Evolutionary conservation across 2,888 invertebrate species (phyloP).

Genomic region (Drosophila ustulata): DNA sequence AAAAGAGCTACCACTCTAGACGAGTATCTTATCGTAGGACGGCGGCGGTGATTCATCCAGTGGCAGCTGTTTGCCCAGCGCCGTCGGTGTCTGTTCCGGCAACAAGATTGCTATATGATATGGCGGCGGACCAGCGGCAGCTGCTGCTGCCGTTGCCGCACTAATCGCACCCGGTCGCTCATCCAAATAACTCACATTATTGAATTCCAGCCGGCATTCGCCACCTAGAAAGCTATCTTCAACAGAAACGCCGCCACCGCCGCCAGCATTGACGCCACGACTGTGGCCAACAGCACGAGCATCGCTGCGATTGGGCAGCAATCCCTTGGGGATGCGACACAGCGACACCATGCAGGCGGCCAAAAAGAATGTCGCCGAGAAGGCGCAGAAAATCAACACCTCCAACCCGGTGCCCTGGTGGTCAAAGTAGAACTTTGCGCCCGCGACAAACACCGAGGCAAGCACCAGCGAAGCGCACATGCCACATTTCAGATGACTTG

Average conservation of each 20-base stretch:
- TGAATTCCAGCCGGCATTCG: constrained; percentile 60
- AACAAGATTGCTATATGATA: constrained; percentile 93
- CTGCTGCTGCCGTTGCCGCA: constrained; percentile 63
- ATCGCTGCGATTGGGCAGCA: constrained; percentile 69
- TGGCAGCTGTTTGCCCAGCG: constrained; percentile 67
- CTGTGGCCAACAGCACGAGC: constrained; percentile 65
- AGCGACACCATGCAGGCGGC: constrained; percentile 88
- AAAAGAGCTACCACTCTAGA: constrained; percentile 85
- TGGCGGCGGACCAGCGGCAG: constrained; percentile 88
- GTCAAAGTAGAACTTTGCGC: constrained; percentile 90
- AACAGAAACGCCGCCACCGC: neutral
- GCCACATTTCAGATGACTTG: constrained; percentile 88
- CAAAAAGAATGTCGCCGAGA: constrained; percentile 88
- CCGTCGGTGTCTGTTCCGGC: constrained; percentile 85
- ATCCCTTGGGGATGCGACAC: constrained; percentile 86
- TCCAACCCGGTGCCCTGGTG: constrained; percentile 87
- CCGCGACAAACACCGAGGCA: constrained; percentile 89
- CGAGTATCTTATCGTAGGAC: constrained; percentile 91
- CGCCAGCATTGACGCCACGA: constrained; percentile 61
- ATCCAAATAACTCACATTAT: constrained; percentile 62
- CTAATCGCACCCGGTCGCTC: constrained; percentile 51
- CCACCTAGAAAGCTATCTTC: constrained; percentile 16
- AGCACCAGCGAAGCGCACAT: constrained; percentile 90
- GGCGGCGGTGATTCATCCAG: constrained; percentile 89
- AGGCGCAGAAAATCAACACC: constrained; percentile 88